phyloP scores from a whole-genome alignment of 2,797 vertebrate genomes.

The Sitta carolinensis region DNA sequence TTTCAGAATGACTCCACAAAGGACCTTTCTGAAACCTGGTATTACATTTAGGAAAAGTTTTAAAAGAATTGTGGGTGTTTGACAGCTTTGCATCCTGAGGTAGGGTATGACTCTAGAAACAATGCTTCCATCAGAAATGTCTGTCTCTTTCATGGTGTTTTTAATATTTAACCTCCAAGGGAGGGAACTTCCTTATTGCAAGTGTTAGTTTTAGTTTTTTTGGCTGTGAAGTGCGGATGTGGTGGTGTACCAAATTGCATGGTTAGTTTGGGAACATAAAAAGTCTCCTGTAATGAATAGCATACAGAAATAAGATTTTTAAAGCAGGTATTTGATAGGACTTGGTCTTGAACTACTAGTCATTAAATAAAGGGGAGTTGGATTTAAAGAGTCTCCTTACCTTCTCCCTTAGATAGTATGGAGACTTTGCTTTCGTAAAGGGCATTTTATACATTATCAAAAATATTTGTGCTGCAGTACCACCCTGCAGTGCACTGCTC shows the following conservation, averaged over 20 bases:
- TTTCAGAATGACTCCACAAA: neutral
- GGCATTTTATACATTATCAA: neutral
- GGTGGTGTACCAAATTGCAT: neutral
- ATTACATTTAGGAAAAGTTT: neutral
- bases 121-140: neutral
- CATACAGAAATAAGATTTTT: neutral
- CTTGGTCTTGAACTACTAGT: neutral
- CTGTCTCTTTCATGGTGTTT: neutral
- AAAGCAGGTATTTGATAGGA: neutral
- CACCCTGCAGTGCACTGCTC: neutral
- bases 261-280: neutral
- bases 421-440: neutral
- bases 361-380: neutral
- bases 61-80: rapidly evolving
- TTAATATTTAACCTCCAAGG: neutral
- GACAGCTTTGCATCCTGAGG: neutral
- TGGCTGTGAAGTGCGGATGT: constrained; percentile 27
- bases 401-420: neutral
- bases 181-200: constrained; percentile 38
- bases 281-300: neutral
- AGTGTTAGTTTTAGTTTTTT: neutral
- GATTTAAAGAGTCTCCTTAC: neutral
- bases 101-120: neutral
- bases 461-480: neutral
- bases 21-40: neutral